Evolutionary conservation across 2,888 invertebrate species (phyloP).

Genomic region (Pollenia labialis): DNA sequence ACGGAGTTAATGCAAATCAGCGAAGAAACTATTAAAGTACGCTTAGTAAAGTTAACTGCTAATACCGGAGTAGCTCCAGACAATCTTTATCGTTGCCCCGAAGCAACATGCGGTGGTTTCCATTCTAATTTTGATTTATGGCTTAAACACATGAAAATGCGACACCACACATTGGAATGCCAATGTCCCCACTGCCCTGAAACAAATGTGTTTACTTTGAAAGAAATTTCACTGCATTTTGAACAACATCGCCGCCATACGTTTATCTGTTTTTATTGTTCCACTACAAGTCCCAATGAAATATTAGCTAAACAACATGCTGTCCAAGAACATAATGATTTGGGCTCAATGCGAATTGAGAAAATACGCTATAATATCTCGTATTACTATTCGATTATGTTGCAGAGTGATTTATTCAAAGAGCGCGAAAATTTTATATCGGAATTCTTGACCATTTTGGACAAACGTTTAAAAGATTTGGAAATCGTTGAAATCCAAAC

Average conservation of each 20-base stretch:
- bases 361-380: constrained; percentile 65
- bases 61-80: constrained; percentile 73
- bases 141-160: constrained; percentile 74
- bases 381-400: constrained; percentile 70
- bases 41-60: constrained; percentile 68
- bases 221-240: constrained; percentile 71
- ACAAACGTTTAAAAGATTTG: constrained; percentile 60
- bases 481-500: constrained; percentile 45
- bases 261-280: constrained; percentile 73
- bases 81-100: constrained; percentile 74
- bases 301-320: constrained; percentile 54
- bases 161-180: constrained; percentile 70
- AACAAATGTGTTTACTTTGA: constrained; percentile 22
- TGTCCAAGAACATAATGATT: constrained; percentile 28
- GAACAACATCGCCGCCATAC: constrained; percentile 72
- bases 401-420: constrained; percentile 30
- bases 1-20: constrained; percentile 52
- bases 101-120: constrained; percentile 73
- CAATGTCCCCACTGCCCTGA: constrained; percentile 73
- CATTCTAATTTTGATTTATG: constrained; percentile 75
- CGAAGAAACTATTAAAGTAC: constrained; percentile 61
- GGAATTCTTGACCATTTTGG: constrained; percentile 55
- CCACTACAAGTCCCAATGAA: constrained; percentile 59
- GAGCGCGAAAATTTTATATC: constrained; percentile 66
- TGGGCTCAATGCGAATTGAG: constrained; percentile 61